Conservation (phyloP, 2,797 vertebrate genomes). For the Gallirallus australis region DNA sequence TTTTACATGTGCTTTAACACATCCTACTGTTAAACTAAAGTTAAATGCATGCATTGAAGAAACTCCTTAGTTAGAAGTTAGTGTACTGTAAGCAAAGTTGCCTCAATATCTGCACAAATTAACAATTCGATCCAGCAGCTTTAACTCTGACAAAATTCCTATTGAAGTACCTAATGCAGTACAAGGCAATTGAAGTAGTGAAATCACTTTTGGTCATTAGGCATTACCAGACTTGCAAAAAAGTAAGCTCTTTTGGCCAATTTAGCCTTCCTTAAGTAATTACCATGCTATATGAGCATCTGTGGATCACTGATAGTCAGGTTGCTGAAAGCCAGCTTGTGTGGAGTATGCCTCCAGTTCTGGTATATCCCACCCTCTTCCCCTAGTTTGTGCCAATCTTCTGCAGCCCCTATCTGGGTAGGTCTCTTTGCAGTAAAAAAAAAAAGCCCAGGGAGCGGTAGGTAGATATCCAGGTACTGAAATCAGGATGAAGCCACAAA, state of each 20-base stretch:
- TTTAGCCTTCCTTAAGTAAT: background rate
- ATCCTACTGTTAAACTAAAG: background rate
- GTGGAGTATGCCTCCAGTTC: background rate
- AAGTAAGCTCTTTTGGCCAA: background rate
- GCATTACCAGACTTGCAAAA: background rate
- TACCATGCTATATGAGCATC: background rate
- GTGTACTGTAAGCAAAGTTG: background rate
- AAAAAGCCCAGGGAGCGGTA: background rate
- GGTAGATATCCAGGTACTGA: background rate
- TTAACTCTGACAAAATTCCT: background rate
- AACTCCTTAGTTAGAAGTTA: background rate
- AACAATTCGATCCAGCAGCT: background rate
- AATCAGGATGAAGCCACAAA: background rate
- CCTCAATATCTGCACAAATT: background rate
- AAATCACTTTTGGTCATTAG: background rate
- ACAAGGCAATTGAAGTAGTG: background rate
- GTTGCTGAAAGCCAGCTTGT: background rate
- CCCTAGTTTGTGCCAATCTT: background rate
- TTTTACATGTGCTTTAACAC: background rate
- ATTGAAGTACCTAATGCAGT: background rate
- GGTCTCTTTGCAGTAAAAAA: background rate
- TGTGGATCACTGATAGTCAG: background rate
- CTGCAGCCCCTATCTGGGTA: fast-evolving
- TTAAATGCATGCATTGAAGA: background rate
- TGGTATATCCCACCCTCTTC: background rate